Evolutionary conservation across 2,888 invertebrate species (phyloP), one percentile per base, ranked within the genome.

Genomic region (Steinernema scapterisci): DNA sequence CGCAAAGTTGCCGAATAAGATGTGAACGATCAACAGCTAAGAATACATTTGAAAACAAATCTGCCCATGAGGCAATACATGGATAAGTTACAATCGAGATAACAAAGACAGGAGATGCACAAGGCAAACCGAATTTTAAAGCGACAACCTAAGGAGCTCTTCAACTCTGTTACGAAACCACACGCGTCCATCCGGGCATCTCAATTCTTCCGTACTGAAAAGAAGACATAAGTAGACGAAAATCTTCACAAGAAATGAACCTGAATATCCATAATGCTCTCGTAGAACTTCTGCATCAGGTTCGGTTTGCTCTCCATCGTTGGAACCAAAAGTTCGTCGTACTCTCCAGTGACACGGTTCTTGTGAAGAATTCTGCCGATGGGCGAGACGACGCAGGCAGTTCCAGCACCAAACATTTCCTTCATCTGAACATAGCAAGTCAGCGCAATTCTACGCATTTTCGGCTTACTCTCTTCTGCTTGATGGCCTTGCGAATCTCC

Each of bases 371-470:
- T 94, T 77, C 92, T 91, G 75, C 93, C 92, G 74, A 99, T 92
- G 0, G 99, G 97, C 85, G 94, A 94, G 21, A 99, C 93, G 70
- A 96, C 91, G 84, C 95, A 95, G 0, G 99, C 99, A 27, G 99
- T 99, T 74, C 99, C 99, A n/a, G 95, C 92, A 75, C 97, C 99
- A 89, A 99, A 99, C 89, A 97, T 91, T 89, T 99, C 99, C 82
- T 95, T 88, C 81, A 99, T 89, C 96, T 97, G 90, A 0, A 90
- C 90, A 76, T n/a, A n/a, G n/a, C n/a, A n/a, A n/a, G n/a, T n/a
- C n/a, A n/a, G n/a, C n/a, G n/a, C n/a, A n/a, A 43, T 38, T 38
- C 27, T 31, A 27, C 70, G 63, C 71, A 45, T 71, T 27, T 21
- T 46, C 21, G n/a, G 9, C 92, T 91, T 90, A 96, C 96, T 89